These are phyloP conservation scores for Dimorphilus gyrociliatus DNA, from an alignment of 2,888 invertebrate species.

Conservation along the genomic window DNA sequence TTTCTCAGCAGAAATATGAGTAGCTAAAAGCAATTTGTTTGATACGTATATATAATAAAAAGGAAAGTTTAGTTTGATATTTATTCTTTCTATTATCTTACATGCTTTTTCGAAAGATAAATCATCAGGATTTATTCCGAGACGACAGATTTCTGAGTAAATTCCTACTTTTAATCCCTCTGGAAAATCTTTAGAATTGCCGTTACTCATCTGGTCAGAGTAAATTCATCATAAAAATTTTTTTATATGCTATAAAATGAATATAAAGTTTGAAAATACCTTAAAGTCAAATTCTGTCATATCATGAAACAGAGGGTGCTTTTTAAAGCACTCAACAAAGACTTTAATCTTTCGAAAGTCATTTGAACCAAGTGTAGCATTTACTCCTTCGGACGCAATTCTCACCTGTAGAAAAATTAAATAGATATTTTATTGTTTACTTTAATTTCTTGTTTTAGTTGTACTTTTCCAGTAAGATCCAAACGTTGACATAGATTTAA, in stretches of 20 bases:
- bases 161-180: slow-evolving; percentile 8
- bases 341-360: slow-evolving; percentile 1
- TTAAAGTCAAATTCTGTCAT: slow-evolving; percentile 7
- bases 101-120: slow-evolving; percentile 6
- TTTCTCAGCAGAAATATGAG: slow-evolving; percentile 6
- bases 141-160: slow-evolving; percentile 6
- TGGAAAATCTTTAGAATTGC: slow-evolving; percentile 5
- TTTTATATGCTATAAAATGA: too few species aligned
- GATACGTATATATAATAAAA: too few species aligned
- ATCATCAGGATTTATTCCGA: slow-evolving; percentile 7
- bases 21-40: slow-evolving; percentile 4
- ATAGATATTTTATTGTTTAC: background rate
- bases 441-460: background rate
- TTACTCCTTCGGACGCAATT: slow-evolving; percentile 7
- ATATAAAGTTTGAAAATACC: slow-evolving; percentile 2
- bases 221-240: background rate
- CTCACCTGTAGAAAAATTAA: slow-evolving; percentile 6
- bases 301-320: slow-evolving; percentile 7
- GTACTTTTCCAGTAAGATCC: slow-evolving; percentile 6
- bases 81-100: slow-evolving; percentile 2
- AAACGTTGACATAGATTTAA: slow-evolving; percentile 4
- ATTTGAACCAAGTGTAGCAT: slow-evolving; percentile 7
- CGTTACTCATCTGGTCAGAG: slow-evolving; percentile 5
- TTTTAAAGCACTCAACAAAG: slow-evolving; percentile 5
- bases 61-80: slow-evolving; percentile 1